phyloP scores from a whole-genome alignment of 92 coral and sea anemone species.

The Palythoa caribaeorum region DNA sequence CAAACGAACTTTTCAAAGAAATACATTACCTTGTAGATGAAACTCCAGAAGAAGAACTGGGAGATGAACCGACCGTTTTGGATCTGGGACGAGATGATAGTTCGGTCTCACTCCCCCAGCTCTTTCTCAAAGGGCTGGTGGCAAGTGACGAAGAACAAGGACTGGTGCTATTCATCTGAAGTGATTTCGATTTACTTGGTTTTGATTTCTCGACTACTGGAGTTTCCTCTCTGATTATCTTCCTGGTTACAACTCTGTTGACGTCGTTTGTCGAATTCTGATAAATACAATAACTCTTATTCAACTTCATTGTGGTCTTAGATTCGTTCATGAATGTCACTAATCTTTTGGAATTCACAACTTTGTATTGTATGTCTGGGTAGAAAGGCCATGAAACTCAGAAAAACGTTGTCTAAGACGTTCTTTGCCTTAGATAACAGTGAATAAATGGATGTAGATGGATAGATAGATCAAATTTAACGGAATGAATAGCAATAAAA shows the following conservation, averaged over 20 bases:
- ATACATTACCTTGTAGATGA: constrained; percentile 15
- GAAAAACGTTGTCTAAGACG: background rate
- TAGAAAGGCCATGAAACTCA: background rate
- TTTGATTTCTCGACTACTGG: constrained; percentile 8
- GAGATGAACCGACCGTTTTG: constrained; percentile 35
- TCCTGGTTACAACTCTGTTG: constrained; percentile 21
- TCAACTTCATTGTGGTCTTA: background rate
- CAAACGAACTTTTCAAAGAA: background rate
- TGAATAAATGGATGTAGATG: no score
- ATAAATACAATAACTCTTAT: background rate
- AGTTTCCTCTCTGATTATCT: constrained; percentile 3
- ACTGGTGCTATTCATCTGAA: background rate
- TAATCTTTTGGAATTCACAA: background rate
- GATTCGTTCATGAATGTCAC: background rate
- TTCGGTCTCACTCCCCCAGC: constrained; percentile 56
- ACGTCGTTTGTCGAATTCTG: background rate
- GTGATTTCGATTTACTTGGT: constrained; percentile 2
- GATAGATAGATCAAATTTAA: no score
- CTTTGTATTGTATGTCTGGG: background rate
- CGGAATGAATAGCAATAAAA: no score
- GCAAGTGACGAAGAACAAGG: background rate
- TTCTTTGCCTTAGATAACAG: no score
- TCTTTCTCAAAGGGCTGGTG: constrained; percentile 7
- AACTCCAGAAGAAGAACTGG: background rate
- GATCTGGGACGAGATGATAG: constrained; percentile 50